Percentiles rank a stretch among this genome's conserved stretches.
Conservation (phyloP, 2,888 invertebrate species). For the Spialia ferax region DNA sequence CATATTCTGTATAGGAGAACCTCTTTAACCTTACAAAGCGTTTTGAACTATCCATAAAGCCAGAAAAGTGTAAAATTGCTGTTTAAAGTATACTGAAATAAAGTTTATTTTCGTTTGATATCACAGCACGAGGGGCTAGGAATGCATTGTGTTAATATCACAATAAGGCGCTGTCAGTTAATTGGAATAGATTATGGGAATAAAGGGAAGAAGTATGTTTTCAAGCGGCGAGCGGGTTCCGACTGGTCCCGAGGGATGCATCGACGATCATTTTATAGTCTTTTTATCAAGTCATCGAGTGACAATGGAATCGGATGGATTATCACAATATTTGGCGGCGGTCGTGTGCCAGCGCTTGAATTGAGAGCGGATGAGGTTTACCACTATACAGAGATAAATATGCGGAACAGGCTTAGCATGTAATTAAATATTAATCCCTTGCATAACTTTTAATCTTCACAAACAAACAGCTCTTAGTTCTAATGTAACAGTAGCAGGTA, state of each 20-base stretch:
- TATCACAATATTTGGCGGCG: conserved; percentile 83
- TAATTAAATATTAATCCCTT: conserved; percentile 20
- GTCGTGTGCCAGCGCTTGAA: conserved; percentile 72
- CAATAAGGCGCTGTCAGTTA: conserved; percentile 86
- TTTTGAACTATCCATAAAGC: neutral
- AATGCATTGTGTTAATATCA: conserved; percentile 83
- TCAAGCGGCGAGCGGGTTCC: conserved; percentile 49
- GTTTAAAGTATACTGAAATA: neutral
- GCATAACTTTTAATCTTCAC: neutral
- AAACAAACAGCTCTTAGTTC: neutral
- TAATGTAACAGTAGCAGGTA: too few relatives aligned
- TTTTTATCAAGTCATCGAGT: conserved; percentile 84
- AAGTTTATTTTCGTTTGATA: conserved; percentile 10
- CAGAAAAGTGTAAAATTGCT: neutral
- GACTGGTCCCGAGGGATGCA: conserved; percentile 75
- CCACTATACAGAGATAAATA: conserved; percentile 18
- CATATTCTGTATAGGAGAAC: conserved; percentile 59
- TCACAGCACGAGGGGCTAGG: conserved; percentile 57
- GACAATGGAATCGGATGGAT: conserved; percentile 76
- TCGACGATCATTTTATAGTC: conserved; percentile 64
- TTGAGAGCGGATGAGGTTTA: conserved; percentile 66
- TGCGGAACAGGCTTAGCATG: conserved; percentile 10
- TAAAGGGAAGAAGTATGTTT: conserved; percentile 72
- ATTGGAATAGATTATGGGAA: conserved; percentile 87
- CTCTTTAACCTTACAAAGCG: conserved; percentile 57